These are phyloP conservation scores for Ahaetulla prasina DNA, from an alignment of 2,113 vertebrate genomes.

Conservation along the genomic window DNA sequence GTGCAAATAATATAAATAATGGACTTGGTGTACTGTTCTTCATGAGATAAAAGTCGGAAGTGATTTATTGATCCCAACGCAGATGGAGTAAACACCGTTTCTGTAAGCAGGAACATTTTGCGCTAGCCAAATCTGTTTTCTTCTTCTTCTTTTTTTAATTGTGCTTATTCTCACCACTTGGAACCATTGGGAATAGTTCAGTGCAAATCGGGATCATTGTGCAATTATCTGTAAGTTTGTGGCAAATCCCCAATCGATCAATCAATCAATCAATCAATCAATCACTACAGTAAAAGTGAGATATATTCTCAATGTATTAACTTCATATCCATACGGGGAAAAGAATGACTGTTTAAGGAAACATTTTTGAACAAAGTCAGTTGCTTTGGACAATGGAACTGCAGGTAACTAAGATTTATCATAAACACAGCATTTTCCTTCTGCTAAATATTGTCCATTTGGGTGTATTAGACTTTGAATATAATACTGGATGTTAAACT, in stretches of 20 bases:
- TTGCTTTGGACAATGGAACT: neutral
- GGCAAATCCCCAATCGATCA: neutral
- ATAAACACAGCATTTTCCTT: constrained; percentile 28
- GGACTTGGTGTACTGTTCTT: neutral
- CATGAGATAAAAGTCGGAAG: neutral
- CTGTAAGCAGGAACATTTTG: neutral
- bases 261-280: neutral
- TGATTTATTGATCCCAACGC: neutral
- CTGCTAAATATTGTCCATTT: constrained; percentile 26
- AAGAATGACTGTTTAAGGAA: neutral
- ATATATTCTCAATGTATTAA: neutral
- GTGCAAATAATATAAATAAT: neutral
- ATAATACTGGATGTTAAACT: no score
- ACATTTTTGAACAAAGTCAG: neutral
- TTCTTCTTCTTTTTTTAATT: neutral
- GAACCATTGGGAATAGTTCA: neutral
- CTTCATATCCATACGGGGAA: neutral
- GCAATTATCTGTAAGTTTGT: neutral
- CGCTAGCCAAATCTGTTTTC: neutral
- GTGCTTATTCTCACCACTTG: neutral
- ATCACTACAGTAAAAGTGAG: neutral
- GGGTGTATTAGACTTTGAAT: constrained; percentile 38
- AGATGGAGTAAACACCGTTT: neutral
- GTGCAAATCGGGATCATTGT: neutral
- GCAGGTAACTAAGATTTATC: neutral